These are phyloP conservation scores for Bombylius major DNA, from an alignment of 2,888 invertebrate species.

Conservation along the genomic window DNA sequence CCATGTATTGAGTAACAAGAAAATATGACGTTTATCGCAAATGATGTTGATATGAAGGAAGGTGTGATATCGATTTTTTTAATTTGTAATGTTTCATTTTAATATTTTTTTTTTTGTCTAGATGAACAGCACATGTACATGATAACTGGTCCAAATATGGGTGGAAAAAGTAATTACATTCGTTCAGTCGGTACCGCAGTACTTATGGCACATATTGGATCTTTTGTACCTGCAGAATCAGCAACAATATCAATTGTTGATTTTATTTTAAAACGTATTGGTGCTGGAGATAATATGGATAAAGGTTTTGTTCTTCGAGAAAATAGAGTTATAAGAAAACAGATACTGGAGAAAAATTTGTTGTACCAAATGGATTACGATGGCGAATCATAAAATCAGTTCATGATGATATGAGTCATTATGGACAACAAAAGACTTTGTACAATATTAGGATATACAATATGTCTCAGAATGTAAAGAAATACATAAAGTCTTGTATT, in stretches of 20 bases:
- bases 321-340: too few relatives aligned
- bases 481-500: too few relatives aligned
- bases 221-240: constrained; percentile 70
- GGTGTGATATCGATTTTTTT: too few relatives aligned
- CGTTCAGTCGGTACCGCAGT: constrained; percentile 70
- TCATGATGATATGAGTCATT: too few relatives aligned
- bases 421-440: too few relatives aligned
- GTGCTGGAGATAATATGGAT: constrained; percentile 79
- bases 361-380: too few relatives aligned
- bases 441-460: too few relatives aligned
- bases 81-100: too few relatives aligned
- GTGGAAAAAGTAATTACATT: constrained; percentile 96
- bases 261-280: constrained; percentile 79
- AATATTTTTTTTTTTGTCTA: constrained; percentile 18
- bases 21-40: constrained; percentile 80
- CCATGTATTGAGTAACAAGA: constrained; percentile 88
- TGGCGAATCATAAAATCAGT: too few relatives aligned
- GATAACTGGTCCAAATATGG: constrained; percentile 90
- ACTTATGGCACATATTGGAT: constrained; percentile 87
- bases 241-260: constrained; percentile 74
- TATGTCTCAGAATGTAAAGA: too few relatives aligned
- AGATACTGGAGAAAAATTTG: too few relatives aligned
- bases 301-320: too few relatives aligned
- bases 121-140: constrained; percentile 44
- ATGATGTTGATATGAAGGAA: constrained; percentile 69